Percentiles rank a stretch among this genome's conserved stretches.
Conservation (phyloP, 2,888 invertebrate species). For the Anodontia alba region DNA sequence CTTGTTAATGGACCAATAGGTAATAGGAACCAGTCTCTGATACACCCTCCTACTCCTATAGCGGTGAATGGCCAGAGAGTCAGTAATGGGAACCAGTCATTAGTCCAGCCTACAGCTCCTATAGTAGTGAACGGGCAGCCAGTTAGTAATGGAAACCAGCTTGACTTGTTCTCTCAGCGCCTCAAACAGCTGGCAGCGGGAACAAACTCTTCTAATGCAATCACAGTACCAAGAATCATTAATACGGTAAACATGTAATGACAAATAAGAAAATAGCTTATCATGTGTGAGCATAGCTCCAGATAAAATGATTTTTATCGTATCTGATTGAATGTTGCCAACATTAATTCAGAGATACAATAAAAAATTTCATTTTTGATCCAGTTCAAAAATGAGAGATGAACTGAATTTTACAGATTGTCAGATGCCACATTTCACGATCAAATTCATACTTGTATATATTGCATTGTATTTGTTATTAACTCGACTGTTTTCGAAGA, state of each 20-base stretch:
- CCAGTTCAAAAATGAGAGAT: too few species aligned
- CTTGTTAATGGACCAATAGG: conserved; percentile 25
- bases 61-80: conserved; percentile 24
- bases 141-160: conserved; percentile 14
- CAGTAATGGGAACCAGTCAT: neutral
- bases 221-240: conserved; percentile 17
- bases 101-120: neutral
- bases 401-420: too few species aligned
- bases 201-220: conserved; percentile 12
- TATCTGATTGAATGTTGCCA: too few species aligned
- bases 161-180: conserved; percentile 61
- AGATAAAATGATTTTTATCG: too few species aligned
- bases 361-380: too few species aligned
- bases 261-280: too few species aligned
- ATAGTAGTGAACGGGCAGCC: conserved; percentile 23
- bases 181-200: conserved; percentile 63
- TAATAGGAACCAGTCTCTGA: conserved; percentile 1
- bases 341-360: too few species aligned
- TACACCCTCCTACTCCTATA: conserved; percentile 5
- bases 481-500: too few species aligned
- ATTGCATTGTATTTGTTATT: too few species aligned
- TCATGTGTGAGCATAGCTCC: too few species aligned
- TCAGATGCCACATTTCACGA: too few species aligned
- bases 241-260: conserved; percentile 9
- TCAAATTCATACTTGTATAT: too few species aligned